These are phyloP conservation scores for Rotaria sp. DNA, from an alignment of 2,888 invertebrate species.

Conservation along the genomic window DNA sequence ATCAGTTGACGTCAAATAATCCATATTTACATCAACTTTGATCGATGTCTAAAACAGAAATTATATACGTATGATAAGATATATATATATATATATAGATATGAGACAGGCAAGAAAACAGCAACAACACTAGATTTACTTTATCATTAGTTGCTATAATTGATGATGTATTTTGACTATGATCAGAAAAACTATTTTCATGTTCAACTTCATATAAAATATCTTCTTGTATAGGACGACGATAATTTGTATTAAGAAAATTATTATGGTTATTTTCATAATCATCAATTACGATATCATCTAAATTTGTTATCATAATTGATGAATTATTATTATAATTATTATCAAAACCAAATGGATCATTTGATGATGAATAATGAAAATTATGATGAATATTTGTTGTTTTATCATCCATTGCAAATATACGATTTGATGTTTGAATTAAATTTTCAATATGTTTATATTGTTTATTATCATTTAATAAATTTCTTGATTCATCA, in stretches of 20 bases:
- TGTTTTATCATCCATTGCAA: neutral
- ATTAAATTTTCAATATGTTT: neutral
- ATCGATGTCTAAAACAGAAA: neutral
- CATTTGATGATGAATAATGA: neutral
- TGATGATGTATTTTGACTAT: conserved; percentile 11
- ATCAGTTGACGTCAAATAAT: neutral
- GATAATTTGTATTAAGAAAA: neutral
- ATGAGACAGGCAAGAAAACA: too few species aligned
- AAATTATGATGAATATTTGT: neutral
- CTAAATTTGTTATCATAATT: conserved; percentile 18
- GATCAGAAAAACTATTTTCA: conserved; percentile 25
- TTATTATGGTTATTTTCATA: neutral
- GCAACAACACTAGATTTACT: neutral
- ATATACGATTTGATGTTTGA: neutral
- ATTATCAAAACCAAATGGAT: conserved; percentile 16
- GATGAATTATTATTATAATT: neutral
- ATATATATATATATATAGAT: too few species aligned
- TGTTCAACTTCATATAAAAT: conserved; percentile 21
- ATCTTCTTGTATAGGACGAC: conserved; percentile 21
- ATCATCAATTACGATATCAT: neutral
- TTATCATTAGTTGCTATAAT: neutral
- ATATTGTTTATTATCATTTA: neutral
- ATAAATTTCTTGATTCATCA: neutral
- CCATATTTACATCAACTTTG: neutral
- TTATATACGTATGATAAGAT: neutral